These are phyloP conservation scores for Perca flavescens DNA, from an alignment of 2,113 vertebrate species.

Conservation along the genomic window DNA sequence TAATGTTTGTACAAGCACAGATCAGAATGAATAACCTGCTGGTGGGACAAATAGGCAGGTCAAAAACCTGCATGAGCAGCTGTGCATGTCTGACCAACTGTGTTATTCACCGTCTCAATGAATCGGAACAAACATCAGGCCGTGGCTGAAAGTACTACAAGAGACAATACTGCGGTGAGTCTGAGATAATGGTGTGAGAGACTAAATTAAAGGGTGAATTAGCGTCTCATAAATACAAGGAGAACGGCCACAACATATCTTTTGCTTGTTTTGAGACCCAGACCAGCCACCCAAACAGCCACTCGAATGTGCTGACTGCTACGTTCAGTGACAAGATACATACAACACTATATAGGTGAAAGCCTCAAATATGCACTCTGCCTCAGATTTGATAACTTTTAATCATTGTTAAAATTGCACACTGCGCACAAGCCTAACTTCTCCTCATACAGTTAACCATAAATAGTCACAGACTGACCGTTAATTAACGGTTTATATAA, in stretches of 20 bases:
- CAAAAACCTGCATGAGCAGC: conserved; percentile 11
- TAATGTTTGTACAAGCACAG: not conserved
- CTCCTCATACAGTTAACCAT: not conserved
- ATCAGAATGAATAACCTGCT: conserved; percentile 8
- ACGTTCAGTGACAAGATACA: not conserved
- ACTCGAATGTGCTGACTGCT: not conserved
- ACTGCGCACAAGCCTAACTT: not conserved
- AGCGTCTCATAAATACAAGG: conserved; percentile 21
- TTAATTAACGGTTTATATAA: not conserved
- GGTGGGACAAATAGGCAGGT: conserved; percentile 4
- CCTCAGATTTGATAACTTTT: not conserved
- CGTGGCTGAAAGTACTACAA: not conserved
- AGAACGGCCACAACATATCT: conserved; percentile 2
- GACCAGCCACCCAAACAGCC: not conserved
- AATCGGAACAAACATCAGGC: not conserved
- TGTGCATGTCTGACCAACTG: not conserved
- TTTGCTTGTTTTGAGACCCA: conserved; percentile 28
- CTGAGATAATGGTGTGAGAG: conserved; percentile 1
- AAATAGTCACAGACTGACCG: not conserved
- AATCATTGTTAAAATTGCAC: not conserved
- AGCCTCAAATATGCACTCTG: not conserved
- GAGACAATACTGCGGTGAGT: not conserved
- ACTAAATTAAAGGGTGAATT: conserved; percentile 21
- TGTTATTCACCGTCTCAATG: conserved; percentile 2
- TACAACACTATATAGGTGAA: not conserved